A percentile compares a stretch with the other conserved stretches of the same genome.
These are phyloP conservation scores for Lagopus muta DNA, from an alignment of 2,113 vertebrate genomes.

Conservation along the genomic window DNA sequence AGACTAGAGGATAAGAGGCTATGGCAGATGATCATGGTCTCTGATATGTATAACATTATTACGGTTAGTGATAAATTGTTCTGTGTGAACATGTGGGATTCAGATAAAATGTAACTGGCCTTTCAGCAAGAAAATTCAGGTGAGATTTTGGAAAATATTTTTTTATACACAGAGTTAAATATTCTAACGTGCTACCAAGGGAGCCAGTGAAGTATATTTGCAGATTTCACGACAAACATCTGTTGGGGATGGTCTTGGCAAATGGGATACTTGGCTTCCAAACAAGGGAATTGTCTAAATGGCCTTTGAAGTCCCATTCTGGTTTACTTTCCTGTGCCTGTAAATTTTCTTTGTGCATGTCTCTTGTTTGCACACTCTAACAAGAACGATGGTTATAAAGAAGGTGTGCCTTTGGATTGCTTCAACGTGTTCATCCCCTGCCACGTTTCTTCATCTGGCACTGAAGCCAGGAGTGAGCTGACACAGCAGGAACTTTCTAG, in stretches of 20 bases:
- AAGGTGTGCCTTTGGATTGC: neutral
- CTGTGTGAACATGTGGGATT: neutral
- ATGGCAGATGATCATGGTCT: neutral
- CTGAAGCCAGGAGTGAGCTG: neutral
- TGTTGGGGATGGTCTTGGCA: slow-evolving; percentile 4
- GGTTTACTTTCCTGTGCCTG: slow-evolving; percentile 2
- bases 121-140: slow-evolving; percentile 28
- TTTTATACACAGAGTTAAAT: neutral
- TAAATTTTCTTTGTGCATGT: slow-evolving; percentile 13
- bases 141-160: neutral
- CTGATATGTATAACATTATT: neutral
- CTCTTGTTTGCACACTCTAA: neutral
- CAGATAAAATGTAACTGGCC: neutral
- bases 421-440: neutral
- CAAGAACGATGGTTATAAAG: neutral
- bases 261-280: neutral
- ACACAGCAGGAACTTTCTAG: neutral
- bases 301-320: neutral
- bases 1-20: slow-evolving; percentile 16
- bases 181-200: slow-evolving; percentile 14
- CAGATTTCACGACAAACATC: slow-evolving; percentile 12
- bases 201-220: neutral
- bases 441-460: neutral
- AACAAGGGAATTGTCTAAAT: neutral
- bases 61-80: neutral